A percentile compares a stretch with the other conserved stretches of the same genome.
phyloP scores from a whole-genome alignment of 2,797 vertebrate species.

The Miichthys miiuy region DNA sequence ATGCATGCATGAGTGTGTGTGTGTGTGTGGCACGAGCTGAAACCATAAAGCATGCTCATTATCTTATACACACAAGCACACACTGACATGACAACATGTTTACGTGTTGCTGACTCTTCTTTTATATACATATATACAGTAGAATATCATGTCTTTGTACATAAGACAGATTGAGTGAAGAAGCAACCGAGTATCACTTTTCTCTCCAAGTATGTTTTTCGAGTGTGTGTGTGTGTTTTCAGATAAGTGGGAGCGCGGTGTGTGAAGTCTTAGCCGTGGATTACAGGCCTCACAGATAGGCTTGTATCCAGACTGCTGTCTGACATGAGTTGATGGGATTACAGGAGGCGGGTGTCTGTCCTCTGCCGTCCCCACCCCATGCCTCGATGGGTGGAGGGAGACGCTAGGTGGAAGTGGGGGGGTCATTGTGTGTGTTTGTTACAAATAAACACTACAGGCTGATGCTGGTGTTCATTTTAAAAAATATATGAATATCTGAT shows the following conservation, averaged over 20 bases:
- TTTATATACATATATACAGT: background rate
- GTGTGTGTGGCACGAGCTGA: constrained; percentile 11
- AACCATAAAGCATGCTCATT: constrained; percentile 7
- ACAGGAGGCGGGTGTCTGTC: constrained; percentile 81
- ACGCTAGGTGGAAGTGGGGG: constrained; percentile 25
- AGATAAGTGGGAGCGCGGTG: constrained; percentile 71
- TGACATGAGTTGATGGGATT: constrained; percentile 88
- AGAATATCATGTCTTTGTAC: background rate
- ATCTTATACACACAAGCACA: background rate
- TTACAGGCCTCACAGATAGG: constrained; percentile 85
- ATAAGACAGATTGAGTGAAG: constrained; percentile 23
- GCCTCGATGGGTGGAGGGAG: background rate
- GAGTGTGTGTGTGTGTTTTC: constrained; percentile 63
- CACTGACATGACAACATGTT: background rate
- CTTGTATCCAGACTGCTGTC: constrained; percentile 83
- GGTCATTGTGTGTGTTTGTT: constrained; percentile 42
- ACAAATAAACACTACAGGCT: background rate
- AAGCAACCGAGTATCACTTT: constrained; percentile 37
- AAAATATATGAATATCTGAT: background rate
- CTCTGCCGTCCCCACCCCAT: constrained; percentile 52
- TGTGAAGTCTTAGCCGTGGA: constrained; percentile 86
- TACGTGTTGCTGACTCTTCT: background rate
- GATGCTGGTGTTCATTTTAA: background rate
- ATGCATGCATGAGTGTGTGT: constrained; percentile 23
- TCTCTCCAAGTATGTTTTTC: constrained; percentile 39